Base-by-base conservation (phyloP, 2,888 invertebrate species). In the Chloroclysta siterata region DNA sequence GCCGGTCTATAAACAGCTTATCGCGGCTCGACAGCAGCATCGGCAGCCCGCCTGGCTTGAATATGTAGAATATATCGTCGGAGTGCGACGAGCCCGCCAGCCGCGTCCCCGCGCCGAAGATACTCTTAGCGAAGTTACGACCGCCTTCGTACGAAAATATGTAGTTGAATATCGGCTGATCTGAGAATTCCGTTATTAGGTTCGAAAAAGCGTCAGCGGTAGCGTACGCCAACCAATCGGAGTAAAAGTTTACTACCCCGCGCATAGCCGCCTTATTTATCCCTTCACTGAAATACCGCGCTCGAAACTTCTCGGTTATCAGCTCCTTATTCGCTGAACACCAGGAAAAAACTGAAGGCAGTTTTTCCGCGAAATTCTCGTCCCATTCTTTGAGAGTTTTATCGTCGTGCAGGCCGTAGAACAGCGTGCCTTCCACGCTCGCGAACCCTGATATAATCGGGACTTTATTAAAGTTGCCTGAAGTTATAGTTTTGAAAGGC, bases 1-100 rank as follows among this genome's bases (percentile, higher is more conserved):
- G 69, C 64, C 80, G 78, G 41, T 90, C 82, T 36, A 89, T 82
- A 68, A 88, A 76, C 44, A 80, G 73, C 56, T 73, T 77, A 69
- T 92, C 92, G 7, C 63, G 52, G 0, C 61, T 61, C 0, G 81
- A 77, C 22, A 88, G 61, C 14, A 71, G 58, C 29, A 88, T 60
- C 13, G 80, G 54, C 28, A 89, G 53, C 0, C 90, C 91, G 2
- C 66, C 80, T 0, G 92, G 93, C 68, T 87, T 88, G 76, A 90
- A 92, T 36, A 90, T 60, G 76, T 93, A 93, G 76, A 92, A 90
- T 11, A 91, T 63, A 59, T 93, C 93, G 53, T 90, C 93, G 0
- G 86, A 81, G 66, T 93, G 93, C 0, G 88, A 80, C 0, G 89
- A 84, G 0, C 89, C 89, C 2, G 65, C 64, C 58, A 81, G 33